phyloP scores from a whole-genome alignment of 1,140 invertebrate genomes.

The Lineus longissimus region DNA sequence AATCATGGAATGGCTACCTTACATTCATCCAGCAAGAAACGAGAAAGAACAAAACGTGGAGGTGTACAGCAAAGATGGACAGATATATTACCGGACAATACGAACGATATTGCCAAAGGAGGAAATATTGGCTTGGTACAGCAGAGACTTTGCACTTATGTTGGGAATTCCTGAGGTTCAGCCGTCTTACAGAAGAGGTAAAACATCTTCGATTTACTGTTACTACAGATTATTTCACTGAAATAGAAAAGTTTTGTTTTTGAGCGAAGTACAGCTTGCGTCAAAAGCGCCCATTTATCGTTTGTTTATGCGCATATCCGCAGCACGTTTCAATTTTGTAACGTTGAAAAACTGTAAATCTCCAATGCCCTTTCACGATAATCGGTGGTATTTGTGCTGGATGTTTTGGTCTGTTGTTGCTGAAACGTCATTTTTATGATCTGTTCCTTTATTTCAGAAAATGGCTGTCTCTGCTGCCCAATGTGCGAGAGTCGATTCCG shows the following conservation, averaged over 20 bases:
- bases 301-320: no score
- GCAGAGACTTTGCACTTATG: constrained; percentile 48
- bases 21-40: constrained; percentile 45
- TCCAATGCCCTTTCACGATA: no score
- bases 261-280: no score
- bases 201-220: constrained; percentile 2
- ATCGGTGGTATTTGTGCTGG: no score
- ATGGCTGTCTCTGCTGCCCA: constrained; percentile 33
- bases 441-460: constrained; percentile 27
- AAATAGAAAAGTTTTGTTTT: no score
- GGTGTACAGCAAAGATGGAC: constrained; percentile 47
- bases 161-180: constrained; percentile 45
- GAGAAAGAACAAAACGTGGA: constrained; percentile 55
- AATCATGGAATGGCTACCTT: constrained; percentile 44
- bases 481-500: constrained; percentile 43
- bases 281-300: no score
- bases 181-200: constrained; percentile 19
- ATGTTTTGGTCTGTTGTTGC: no score
- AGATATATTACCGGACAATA: constrained; percentile 51
- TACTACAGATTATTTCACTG: constrained; percentile 6
- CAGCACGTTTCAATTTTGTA: no score
- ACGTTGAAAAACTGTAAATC: no score
- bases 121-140: constrained; percentile 55
- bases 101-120: constrained; percentile 42
- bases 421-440: no score